Percentiles rank a stretch among this genome's conserved stretches.
Conservation (phyloP, 2,888 invertebrate genomes). For the Coenonympha arcania region DNA sequence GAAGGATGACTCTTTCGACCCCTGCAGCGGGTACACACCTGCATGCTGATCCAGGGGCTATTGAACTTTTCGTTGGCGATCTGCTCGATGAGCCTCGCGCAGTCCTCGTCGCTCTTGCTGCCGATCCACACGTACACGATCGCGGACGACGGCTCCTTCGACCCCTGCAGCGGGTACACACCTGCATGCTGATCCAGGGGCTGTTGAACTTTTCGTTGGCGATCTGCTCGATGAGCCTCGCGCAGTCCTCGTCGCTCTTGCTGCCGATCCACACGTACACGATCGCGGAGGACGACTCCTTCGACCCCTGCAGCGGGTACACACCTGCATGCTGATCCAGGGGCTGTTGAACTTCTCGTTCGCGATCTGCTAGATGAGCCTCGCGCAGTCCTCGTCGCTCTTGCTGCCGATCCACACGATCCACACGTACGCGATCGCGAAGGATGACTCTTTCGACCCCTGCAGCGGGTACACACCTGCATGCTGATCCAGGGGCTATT, state of each 20-base stretch:
- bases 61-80: slow-evolving; percentile 95
- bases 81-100: slow-evolving; percentile 88
- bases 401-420: slow-evolving; percentile 91
- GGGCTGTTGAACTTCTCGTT: slow-evolving; percentile 92
- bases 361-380: slow-evolving; percentile 91
- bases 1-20: slow-evolving; percentile 80
- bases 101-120: slow-evolving; percentile 85
- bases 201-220: slow-evolving; percentile 94
- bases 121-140: slow-evolving; percentile 98
- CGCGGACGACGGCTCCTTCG: slow-evolving; percentile 82
- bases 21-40: slow-evolving; percentile 87
- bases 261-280: slow-evolving; percentile 97
- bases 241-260: slow-evolving; percentile 88
- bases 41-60: slow-evolving; percentile 82
- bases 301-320: slow-evolving; percentile 87
- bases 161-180: slow-evolving; percentile 86
- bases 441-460: slow-evolving; percentile 82
- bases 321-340: slow-evolving; percentile 84
- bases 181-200: slow-evolving; percentile 84
- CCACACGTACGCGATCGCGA: slow-evolving; percentile 96
- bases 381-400: slow-evolving; percentile 87
- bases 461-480: slow-evolving; percentile 87
- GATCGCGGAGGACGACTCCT: slow-evolving; percentile 83
- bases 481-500: slow-evolving; percentile 85
- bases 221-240: slow-evolving; percentile 89